Base-by-base conservation (phyloP, 2,113 vertebrate species). In the Hippocampus abdominalis region DNA sequence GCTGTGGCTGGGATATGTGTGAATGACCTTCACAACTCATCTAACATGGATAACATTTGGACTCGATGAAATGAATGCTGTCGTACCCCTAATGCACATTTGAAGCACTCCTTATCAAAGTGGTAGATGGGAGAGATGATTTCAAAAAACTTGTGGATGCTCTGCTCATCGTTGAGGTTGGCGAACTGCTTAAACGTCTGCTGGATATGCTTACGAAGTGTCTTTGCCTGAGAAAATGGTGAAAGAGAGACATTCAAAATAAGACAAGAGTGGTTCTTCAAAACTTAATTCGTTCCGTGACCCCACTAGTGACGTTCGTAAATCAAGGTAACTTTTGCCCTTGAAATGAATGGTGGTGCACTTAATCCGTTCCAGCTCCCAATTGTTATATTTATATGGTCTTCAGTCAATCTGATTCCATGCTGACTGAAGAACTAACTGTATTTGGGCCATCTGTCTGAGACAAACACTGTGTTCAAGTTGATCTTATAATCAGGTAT, bases 71-170 rank as follows among this genome's bases (percentile, higher is more conserved):
- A 2, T 5, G 48, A 72, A 29, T 61, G 56, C 32, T 20, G 16
- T 18, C 91, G 89, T 92, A 99, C 97, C 84, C 97, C 97, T 0
- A 99, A 94, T 63, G 96, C 97, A 82, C 97, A 99, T 83, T 99
- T 99, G 92, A 98, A 99, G 90, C 95, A 98, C 81, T 99, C 97
- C 78, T 99, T 98, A 86, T 99, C 96, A 71, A 96, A 99, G 91
- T 94, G 93, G 89, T 97, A 96, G 75, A 98, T 94, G 0, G 96
- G 96, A 39, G 94, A 94, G 56, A 99, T 93, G 69, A 99, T 97
- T 85, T 99, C 97, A 71, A 99, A 99, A 91, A 99, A 99, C 67
- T 97, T 99, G 89, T 97, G 87, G 85, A 99, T 98, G 88, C 97
- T 97, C 91, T 99, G 96, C 87, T 98, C 96, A 80, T 98, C 94